Base-by-base conservation (phyloP, 2,113 vertebrate genomes). In the Oncorhynchus keta region DNA sequence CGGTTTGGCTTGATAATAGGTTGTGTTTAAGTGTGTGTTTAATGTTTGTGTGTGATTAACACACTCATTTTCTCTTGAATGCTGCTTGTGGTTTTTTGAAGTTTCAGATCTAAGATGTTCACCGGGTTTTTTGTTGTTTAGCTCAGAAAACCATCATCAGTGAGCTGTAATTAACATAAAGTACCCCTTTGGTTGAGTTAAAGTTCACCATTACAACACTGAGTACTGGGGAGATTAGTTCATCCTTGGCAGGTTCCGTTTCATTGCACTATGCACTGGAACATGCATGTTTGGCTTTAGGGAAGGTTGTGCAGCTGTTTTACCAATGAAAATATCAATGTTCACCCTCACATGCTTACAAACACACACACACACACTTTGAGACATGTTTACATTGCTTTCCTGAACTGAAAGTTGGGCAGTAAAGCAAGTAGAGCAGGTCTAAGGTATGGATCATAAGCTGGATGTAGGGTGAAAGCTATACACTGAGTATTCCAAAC, bases 111-210 rank as follows among this genome's bases (percentile, higher is more conserved):
- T 74, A 30, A 39, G 35, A 72, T 26, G 68, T 57, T 78, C 45
- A 55, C 35, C 24, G 68, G 73, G 75, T 32, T 79, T 81, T 74
- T 24, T 39, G 66, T 76, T 80, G 39, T 75, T 28, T 48, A 26
- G 20, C 20, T 26, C 22, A 28, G 22, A 13, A 12, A 9, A 65
- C 1, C 62, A 26, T 28, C 55, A 79, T 49, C 32, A 32, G 45
- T 74, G 30, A 35, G 35, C 68, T 39, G 30, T 12, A 39, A 39
- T 69, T 64, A 28, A 35, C 39, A 65, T 45, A 45, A 45, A 45
- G 9, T 45, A 45, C 9, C 39, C 9, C 9, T n/a, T 59, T 69
- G 61, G 59, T 73, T 73, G 28, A 62, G 59, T 16, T 62, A 13
- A 9, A 35, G 26, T 35, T 68, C 30, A 68, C 2, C 26, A 32